Evolutionary conservation across 1,140 invertebrate species (phyloP).

Genomic region (Drosophila littoralis): DNA sequence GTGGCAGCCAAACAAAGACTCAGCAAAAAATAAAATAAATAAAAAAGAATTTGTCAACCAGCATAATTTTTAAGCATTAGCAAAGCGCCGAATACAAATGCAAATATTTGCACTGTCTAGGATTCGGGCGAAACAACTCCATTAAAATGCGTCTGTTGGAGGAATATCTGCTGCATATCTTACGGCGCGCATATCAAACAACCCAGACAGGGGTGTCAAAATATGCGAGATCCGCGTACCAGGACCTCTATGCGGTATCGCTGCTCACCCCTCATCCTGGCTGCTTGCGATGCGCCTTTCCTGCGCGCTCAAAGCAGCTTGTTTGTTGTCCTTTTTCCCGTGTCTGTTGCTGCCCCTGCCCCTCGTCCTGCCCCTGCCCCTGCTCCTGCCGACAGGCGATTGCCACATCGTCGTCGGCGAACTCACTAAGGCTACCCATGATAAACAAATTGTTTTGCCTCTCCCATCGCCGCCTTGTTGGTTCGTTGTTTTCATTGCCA

Average conservation of each 20-base stretch:
- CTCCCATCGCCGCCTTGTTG: slow-evolving; percentile 17
- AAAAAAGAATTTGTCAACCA: slow-evolving; percentile 73
- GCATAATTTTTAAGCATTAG: slow-evolving; percentile 81
- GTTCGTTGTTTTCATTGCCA: slow-evolving; percentile 66
- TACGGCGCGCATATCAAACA: slow-evolving; percentile 19
- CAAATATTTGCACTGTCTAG: slow-evolving; percentile 76
- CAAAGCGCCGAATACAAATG: slow-evolving; percentile 28
- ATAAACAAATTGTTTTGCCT: slow-evolving; percentile 80
- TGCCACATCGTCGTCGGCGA: slow-evolving; percentile 60
- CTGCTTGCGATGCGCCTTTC: slow-evolving; percentile 14
- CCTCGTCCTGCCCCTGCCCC: slow-evolving; percentile 16
- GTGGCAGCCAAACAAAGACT: slow-evolving; percentile 47
- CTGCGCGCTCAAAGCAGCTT: slow-evolving; percentile 32
- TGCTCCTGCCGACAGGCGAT: slow-evolving; percentile 8
- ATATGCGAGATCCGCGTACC: slow-evolving; percentile 36
- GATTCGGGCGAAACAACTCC: slow-evolving; percentile 61
- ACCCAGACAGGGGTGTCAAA: slow-evolving; percentile 73
- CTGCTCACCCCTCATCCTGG: not conserved
- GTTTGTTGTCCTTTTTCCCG: slow-evolving; percentile 77
- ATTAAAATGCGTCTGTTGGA: slow-evolving; percentile 62
- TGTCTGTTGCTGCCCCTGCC: slow-evolving; percentile 24
- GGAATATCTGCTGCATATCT: slow-evolving; percentile 59
- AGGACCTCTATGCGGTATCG: not conserved
- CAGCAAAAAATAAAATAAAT: not conserved
- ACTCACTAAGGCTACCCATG: slow-evolving; percentile 72